Conservation (phyloP, 2,797 vertebrate genomes). For the Betta splendens region DNA sequence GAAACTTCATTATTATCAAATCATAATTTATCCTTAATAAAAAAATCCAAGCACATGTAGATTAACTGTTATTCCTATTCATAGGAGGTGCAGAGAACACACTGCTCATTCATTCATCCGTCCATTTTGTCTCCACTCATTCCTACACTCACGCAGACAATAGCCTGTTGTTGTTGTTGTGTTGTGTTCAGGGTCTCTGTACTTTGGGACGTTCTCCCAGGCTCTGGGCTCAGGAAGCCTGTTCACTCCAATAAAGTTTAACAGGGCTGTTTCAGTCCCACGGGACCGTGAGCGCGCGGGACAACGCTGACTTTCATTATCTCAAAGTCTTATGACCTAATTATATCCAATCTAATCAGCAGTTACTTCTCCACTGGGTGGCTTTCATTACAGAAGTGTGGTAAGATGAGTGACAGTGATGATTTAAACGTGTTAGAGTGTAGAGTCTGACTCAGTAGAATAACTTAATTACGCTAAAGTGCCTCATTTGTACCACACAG, state of each 20-base stretch:
- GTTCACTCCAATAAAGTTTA: conserved; percentile 73
- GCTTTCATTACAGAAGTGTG: conserved; percentile 60
- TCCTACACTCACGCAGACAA: conserved; percentile 57
- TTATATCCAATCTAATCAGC: conserved; percentile 68
- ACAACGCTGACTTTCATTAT: conserved; percentile 70
- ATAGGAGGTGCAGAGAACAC: conserved; percentile 14
- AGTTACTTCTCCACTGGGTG: conserved; percentile 37
- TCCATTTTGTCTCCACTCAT: conserved; percentile 54
- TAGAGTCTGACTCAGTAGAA: conserved; percentile 57
- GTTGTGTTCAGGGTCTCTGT: conserved; percentile 65
- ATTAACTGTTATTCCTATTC: conserved; percentile 7
- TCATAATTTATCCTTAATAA: not conserved
- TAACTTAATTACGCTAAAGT: conserved; percentile 62
- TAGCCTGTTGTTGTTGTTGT: conserved; percentile 65
- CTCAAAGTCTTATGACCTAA: conserved; percentile 73
- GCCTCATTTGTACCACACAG: conserved; percentile 51
- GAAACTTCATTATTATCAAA: conserved; percentile 2
- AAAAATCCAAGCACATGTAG: not conserved
- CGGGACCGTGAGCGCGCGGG: conserved; percentile 49
- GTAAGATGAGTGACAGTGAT: conserved; percentile 57
- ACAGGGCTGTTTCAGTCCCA: conserved; percentile 61
- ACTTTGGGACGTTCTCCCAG: conserved; percentile 56
- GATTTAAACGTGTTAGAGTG: conserved; percentile 55
- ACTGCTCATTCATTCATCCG: conserved; percentile 43
- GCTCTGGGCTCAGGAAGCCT: conserved; percentile 56